Evolutionary conservation across 2,888 invertebrate genomes (phyloP).

Genomic region (Drosophila mulleri): DNA sequence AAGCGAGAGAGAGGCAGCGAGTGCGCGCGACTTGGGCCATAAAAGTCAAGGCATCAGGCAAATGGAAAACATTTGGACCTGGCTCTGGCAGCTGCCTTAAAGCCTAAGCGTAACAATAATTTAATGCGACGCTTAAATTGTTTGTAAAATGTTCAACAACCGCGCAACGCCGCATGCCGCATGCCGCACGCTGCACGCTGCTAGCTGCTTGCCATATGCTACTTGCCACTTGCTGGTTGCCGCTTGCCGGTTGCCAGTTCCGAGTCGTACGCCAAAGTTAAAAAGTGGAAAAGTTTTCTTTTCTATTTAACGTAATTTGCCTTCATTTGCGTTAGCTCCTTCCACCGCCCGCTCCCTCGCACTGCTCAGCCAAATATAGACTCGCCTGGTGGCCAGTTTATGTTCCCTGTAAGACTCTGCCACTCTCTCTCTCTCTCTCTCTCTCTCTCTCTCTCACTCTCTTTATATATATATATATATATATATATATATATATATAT

Average conservation of each 20-base stretch:
- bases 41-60: slow-evolving; percentile 68
- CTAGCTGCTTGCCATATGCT: slow-evolving; percentile 28
- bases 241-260: slow-evolving; percentile 39
- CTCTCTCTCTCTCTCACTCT: neutral
- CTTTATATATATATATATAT: neutral
- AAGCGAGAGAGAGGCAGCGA: neutral
- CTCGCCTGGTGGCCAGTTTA: slow-evolving; percentile 53
- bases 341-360: neutral
- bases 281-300: slow-evolving; percentile 81
- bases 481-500: neutral
- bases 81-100: slow-evolving; percentile 64
- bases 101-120: slow-evolving; percentile 79
- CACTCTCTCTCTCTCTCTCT: slow-evolving; percentile 1
- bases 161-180: slow-evolving; percentile 53
- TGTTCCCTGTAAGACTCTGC: slow-evolving; percentile 22
- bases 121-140: slow-evolving; percentile 81
- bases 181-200: slow-evolving; percentile 32
- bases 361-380: neutral
- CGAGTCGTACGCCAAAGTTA: slow-evolving; percentile 71
- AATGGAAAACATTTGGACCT: slow-evolving; percentile 62
- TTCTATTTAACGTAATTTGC: slow-evolving; percentile 82
- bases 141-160: slow-evolving; percentile 77
- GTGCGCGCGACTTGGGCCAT: slow-evolving; percentile 47
- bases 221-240: slow-evolving; percentile 38
- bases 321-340: slow-evolving; percentile 68